Evolutionary conservation across 64 coral and sea anemone genomes (phyloP).

Genomic region (Pocillopora verrucosa): DNA sequence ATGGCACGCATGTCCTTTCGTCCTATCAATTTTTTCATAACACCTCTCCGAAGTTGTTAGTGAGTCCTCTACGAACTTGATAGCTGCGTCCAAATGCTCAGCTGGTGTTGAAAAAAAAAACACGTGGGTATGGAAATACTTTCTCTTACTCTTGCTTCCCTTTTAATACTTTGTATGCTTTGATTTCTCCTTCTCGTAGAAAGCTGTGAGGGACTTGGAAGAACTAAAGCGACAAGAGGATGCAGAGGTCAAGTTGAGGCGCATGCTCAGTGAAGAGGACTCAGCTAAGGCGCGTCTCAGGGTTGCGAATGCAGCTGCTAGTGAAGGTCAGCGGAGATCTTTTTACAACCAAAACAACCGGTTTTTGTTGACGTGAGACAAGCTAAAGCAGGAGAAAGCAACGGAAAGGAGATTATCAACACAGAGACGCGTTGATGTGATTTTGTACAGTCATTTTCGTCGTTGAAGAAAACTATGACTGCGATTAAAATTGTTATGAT

Average conservation of each 20-base stretch:
- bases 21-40: too few species aligned
- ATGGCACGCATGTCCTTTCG: too few species aligned
- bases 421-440: neutral
- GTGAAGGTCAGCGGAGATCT: constrained; percentile 71
- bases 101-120: too few species aligned
- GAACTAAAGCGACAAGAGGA: constrained; percentile 52
- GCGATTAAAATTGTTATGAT: neutral
- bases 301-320: constrained; percentile 55
- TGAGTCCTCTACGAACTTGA: too few species aligned
- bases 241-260: constrained; percentile 53
- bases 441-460: neutral
- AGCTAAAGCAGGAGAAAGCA: neutral
- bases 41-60: too few species aligned
- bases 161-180: neutral
- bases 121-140: too few species aligned
- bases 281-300: neutral
- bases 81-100: too few species aligned
- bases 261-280: constrained; percentile 30
- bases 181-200: constrained; percentile 32
- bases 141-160: neutral
- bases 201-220: constrained; percentile 79
- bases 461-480: neutral
- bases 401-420: neutral
- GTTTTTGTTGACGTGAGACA: constrained; percentile 2
- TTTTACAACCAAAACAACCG: constrained; percentile 54